Evolutionary conservation across 2,888 invertebrate species (phyloP).

Genomic region (Caradrina clavipalpis): DNA sequence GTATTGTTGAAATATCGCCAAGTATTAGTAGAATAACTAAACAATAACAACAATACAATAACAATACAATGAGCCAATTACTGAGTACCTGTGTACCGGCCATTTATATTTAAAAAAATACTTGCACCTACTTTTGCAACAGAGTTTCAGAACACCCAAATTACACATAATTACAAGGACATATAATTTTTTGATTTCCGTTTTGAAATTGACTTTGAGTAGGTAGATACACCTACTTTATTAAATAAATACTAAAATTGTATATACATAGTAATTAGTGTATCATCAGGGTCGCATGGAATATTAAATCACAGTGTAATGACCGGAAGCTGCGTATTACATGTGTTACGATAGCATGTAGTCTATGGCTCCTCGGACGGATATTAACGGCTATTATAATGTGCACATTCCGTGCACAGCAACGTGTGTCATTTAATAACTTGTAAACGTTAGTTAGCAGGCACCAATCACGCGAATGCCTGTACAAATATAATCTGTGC

Average conservation of each 20-base stretch:
- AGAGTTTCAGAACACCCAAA: neutral
- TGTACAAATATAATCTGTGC: neutral
- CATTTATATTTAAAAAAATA: constrained; percentile 11
- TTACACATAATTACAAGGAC: constrained; percentile 8
- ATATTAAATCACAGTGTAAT: constrained; percentile 14
- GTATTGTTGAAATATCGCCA: constrained; percentile 26
- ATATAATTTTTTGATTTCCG: neutral
- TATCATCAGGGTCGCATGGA: neutral
- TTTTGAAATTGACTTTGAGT: neutral
- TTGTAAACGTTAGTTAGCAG: constrained; percentile 2
- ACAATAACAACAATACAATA: too few species aligned
- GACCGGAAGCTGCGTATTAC: constrained; percentile 44
- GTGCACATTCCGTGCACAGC: constrained; percentile 27
- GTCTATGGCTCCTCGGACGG: constrained; percentile 7
- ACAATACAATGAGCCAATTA: constrained; percentile 22
- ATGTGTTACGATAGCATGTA: constrained; percentile 10
- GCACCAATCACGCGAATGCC: constrained; percentile 26
- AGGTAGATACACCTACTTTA: neutral
- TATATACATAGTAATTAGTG: neutral
- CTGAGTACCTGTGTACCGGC: neutral
- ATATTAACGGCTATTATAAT: constrained; percentile 35
- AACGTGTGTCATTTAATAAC: constrained; percentile 22
- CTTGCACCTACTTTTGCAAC: neutral
- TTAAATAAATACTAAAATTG: neutral
- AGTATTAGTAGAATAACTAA: constrained; percentile 23